Conservation (phyloP, 2,113 vertebrate species). For the Thermophis baileyi region DNA sequence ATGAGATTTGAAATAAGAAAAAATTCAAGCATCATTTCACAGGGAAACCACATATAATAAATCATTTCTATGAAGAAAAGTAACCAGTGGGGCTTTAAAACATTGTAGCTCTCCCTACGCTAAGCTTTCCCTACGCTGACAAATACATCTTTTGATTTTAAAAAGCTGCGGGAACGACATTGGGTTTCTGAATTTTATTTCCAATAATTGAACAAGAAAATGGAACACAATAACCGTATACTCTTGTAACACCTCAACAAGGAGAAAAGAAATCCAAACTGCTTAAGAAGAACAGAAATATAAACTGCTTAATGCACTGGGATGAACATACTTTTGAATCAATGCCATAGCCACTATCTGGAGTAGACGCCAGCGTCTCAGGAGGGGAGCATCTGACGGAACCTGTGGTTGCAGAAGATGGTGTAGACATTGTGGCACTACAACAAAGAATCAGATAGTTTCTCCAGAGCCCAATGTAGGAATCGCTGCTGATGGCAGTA, state of each 20-base stretch:
- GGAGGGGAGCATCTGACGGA: constrained; percentile 95
- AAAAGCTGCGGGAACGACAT: background rate
- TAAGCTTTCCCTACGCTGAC: background rate
- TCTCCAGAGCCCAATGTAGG: constrained; percentile 94
- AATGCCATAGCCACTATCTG: constrained; percentile 94
- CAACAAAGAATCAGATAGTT: constrained; percentile 99
- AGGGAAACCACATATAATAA: background rate
- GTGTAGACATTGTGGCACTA: constrained; percentile 82
- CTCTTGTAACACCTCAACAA: background rate
- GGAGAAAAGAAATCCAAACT: background rate
- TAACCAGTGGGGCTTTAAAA: background rate
- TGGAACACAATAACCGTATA: background rate
- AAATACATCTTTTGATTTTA: background rate
- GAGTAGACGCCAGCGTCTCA: constrained; percentile 97
- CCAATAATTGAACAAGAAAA: background rate
- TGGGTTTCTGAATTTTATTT: background rate
- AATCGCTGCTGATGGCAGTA: constrained; percentile 87
- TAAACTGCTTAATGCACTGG: background rate
- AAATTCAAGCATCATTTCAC: background rate
- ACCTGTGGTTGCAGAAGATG: constrained; percentile 76
- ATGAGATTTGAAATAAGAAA: background rate
- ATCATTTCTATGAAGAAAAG: background rate
- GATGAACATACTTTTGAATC: constrained; percentile 86
- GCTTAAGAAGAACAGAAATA: background rate
- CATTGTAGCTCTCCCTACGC: too few relatives aligned